These are phyloP conservation scores for Peromyscus californicus DNA, from an alignment of 2,113 vertebrate species.

Conservation along the genomic window DNA sequence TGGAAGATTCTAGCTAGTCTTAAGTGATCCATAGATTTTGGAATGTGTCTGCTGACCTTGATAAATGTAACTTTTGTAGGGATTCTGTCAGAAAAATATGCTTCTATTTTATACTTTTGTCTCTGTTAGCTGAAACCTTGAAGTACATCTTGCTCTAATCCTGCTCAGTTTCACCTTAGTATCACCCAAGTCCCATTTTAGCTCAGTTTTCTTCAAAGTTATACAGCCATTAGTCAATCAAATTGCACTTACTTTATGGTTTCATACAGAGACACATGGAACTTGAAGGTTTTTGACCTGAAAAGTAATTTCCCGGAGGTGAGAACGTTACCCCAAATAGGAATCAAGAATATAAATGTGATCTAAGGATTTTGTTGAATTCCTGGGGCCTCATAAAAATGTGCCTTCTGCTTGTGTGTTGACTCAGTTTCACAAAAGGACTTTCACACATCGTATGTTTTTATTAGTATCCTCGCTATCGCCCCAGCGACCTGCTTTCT, in stretches of 20 bases:
- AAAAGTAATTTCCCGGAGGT: slow-evolving; percentile 58
- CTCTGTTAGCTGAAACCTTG: slow-evolving; percentile 53
- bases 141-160: slow-evolving; percentile 46
- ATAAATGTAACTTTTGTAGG: slow-evolving; percentile 17
- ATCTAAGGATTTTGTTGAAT: neutral
- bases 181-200: slow-evolving; percentile 70
- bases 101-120: slow-evolving; percentile 56
- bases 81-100: slow-evolving; percentile 57
- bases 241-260: slow-evolving; percentile 64
- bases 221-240: slow-evolving; percentile 72
- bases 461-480: neutral
- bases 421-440: slow-evolving; percentile 9
- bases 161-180: slow-evolving; percentile 65
- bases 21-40: slow-evolving; percentile 42
- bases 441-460: neutral
- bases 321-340: neutral
- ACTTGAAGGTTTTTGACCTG: slow-evolving; percentile 44
- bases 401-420: neutral
- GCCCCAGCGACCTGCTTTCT: neutral
- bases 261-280: slow-evolving; percentile 49
- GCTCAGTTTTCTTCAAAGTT: slow-evolving; percentile 68
- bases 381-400: slow-evolving; percentile 9
- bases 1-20: neutral
- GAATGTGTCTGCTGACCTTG: slow-evolving; percentile 34
- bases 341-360: slow-evolving; percentile 15